Percentiles rank a stretch among this genome's conserved stretches.
These are phyloP conservation scores for Rambutsinella grinnellia DNA, from an alignment of 2,888 invertebrate genomes.

Conservation along the genomic window DNA sequence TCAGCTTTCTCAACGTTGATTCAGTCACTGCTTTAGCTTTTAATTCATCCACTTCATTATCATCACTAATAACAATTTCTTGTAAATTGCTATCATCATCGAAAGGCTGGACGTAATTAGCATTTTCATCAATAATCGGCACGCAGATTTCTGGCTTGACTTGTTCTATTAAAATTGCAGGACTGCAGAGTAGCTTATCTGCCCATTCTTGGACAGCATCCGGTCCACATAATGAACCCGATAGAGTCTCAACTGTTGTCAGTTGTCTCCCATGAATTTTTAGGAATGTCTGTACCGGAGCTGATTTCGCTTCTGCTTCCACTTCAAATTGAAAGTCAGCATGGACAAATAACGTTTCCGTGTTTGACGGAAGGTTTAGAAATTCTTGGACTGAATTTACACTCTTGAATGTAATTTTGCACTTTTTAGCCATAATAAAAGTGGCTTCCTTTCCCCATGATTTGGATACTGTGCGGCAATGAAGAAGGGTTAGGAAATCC, in stretches of 20 bases:
- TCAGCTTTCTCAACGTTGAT: conserved; percentile 8
- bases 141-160: neutral
- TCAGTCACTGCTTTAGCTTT: conserved; percentile 12
- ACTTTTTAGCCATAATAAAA: conserved; percentile 26
- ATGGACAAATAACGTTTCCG: conserved; percentile 37
- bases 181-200: conserved; percentile 5
- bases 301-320: neutral
- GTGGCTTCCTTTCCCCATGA: conserved; percentile 40
- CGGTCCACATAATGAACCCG: conserved; percentile 2
- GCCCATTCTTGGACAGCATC: conserved; percentile 33
- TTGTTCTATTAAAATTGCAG: neutral
- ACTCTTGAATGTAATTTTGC: conserved; percentile 38
- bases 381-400: conserved; percentile 31
- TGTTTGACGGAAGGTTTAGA: conserved; percentile 6
- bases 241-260: conserved; percentile 21
- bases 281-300: conserved; percentile 15
- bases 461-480: conserved; percentile 42
- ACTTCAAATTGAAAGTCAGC: conserved; percentile 32
- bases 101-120: conserved; percentile 11
- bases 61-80: conserved; percentile 44
- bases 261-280: conserved; percentile 19
- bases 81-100: conserved; percentile 34
- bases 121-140: conserved; percentile 26
- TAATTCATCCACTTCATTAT: conserved; percentile 13
- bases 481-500: conserved; percentile 24